Base-by-base conservation (phyloP, 2,888 invertebrate species). In the Odontocerum albicorne region DNA sequence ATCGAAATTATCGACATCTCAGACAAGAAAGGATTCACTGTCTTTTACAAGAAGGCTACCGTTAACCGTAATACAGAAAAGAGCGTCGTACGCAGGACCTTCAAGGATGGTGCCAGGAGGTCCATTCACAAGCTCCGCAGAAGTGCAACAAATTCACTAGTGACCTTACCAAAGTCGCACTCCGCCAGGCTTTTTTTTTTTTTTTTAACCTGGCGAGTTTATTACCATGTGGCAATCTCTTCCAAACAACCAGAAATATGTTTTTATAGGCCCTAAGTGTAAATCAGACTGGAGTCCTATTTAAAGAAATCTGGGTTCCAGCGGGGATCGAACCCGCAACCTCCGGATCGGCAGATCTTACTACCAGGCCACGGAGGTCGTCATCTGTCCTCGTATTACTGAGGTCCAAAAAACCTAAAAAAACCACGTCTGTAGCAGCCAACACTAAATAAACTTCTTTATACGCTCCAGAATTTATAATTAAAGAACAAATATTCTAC, bases 1-100 rank as follows among this genome's bases (percentile, higher is more conserved):
- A 82, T 98, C 64, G 93, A 92, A 65, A 83, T 98, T 70, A 83
- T 87, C 21, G 88, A 89, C 66, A 87, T 90, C 61, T 83, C 90
- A 49, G 92, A 93, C 75, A 94, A 96, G 73, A 95, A 96, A 74
- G 97, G 97, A 54, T 93, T 98, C 70, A 90, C 92, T 53, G 86
- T 96, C 59, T 87, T 93, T 19, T 88, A 88, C 74, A 95, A 92
- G 75, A 94, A 90, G 69, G 77, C 81, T 32, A 84, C 76, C 0
- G 74, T 83, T 68, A 84, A 87, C 40, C 22, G 40, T 68, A 91
- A 90, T 69, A 96, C 96, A 47, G 86, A 80, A 10, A 89, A 90
- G 74, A 84, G 83, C 66, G 75, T 82, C 15, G 86, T 88, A 3
- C 84, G 84, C 65, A 85, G 88, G 47, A 88, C 87, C 55, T 88